Base-by-base conservation (phyloP, 2,797 vertebrate species). In the Hybognathus amarus region DNA sequence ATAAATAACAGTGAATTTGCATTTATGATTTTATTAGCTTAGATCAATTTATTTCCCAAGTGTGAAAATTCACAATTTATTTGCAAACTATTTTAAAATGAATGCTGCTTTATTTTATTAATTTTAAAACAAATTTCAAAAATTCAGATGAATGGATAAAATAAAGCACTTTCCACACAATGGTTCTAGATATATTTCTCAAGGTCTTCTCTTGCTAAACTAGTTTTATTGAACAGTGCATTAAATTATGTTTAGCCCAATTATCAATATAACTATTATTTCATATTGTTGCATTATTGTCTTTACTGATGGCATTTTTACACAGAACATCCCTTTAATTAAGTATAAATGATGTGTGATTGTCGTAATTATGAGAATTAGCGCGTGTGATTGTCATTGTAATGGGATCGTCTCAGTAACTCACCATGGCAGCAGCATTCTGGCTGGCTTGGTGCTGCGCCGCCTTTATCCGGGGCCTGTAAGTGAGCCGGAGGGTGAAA, bases 401-500 rank as follows among this genome's bases (percentile, higher is more conserved):
- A 73, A 56, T n/a, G 42, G 78, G 85, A 36, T 12, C 27, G n/a
- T 30, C 10, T 64, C 50, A 24, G 20, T 18, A 40, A 77, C 98
- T 97, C 94, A 99, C 98, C 97, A 98, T 95, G 69, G 94, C 94
- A 61, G 96, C 95, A 85, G 94, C 94, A 86, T 95, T 97, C 92
- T 98, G 97, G 94, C 95, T 97, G 93, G 96, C 96, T 94, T 99
- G 97, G 94, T 99, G 97, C 94, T 99, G 97, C 85, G 96, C 94
- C 88, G 98, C 98, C 95, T 98, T 99, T 92, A 99, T 98, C 94
- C 97, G 96, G 96, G 94, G 98, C 97, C 95, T 99, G 98, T 95
- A 99, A 92, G 94, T 99, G 97, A 85, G 97, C 95, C 81, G 98
- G 98, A 75, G 98, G 98, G 90, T 99, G 98, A 94, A 99, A 99